Conservation (phyloP, 2,888 invertebrate species). For the Cephus nigrinus region DNA sequence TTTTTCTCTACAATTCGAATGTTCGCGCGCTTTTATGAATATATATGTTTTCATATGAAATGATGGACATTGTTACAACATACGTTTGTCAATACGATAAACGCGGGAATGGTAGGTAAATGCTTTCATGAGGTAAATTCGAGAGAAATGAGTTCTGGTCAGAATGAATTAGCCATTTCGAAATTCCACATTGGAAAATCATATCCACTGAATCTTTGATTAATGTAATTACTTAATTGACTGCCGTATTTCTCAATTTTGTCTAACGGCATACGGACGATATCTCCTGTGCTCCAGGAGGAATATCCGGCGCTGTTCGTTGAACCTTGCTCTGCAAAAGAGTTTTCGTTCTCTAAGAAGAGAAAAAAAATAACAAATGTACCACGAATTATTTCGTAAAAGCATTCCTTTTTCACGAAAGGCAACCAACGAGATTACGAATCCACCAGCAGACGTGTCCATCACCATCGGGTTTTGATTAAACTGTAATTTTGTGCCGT, state of each 20-base stretch:
- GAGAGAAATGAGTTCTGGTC: background rate
- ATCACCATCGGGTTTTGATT: background rate
- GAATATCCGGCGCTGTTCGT: conserved; percentile 30
- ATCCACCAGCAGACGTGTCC: background rate
- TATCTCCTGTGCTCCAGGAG: conserved; percentile 25
- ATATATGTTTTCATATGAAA: background rate
- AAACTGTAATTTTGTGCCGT: background rate
- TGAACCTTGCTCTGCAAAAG: conserved; percentile 32
- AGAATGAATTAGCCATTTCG: conserved; percentile 22
- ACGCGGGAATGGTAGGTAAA: background rate
- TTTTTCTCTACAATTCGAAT: background rate
- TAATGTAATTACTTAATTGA: conserved; percentile 40
- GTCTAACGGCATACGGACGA: conserved; percentile 16
- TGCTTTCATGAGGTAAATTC: conserved; percentile 1
- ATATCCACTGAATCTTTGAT: conserved; percentile 37
- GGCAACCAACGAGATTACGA: background rate
- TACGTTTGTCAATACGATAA: background rate
- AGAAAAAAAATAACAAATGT: background rate
- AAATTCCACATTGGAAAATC: conserved; percentile 33
- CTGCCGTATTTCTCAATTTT: conserved; percentile 39
- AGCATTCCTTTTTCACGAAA: background rate
- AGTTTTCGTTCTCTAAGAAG: conserved; percentile 14
- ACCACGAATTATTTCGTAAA: background rate
- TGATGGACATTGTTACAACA: too few species aligned
- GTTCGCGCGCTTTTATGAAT: background rate